Percentiles rank a stretch among this genome's conserved stretches.
phyloP scores from a whole-genome alignment of 2,888 invertebrate species.

The Epinotia demarniana region DNA sequence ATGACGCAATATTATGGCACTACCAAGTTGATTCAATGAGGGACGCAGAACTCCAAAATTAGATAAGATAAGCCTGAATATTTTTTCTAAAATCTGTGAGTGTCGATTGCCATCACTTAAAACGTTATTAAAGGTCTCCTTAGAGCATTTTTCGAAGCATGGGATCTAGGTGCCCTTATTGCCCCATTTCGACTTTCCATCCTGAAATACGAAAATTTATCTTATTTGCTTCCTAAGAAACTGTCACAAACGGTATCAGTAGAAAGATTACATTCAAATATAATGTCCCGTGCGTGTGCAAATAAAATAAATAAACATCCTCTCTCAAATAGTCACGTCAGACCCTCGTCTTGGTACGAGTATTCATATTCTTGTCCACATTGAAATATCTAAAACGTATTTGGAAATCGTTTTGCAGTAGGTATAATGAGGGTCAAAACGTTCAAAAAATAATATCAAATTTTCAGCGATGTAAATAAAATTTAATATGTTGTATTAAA shows the following conservation, averaged over 20 bases:
- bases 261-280: not conserved
- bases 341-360: constrained; percentile 34
- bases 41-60: too few relatives aligned
- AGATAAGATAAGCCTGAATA: too few relatives aligned
- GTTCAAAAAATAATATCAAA: not conserved
- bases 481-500: too few relatives aligned
- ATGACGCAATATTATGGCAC: too few relatives aligned
- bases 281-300: not conserved
- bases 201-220: not conserved
- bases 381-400: constrained; percentile 19
- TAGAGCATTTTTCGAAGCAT: too few relatives aligned
- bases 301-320: constrained; percentile 8
- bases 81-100: too few relatives aligned
- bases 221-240: not conserved
- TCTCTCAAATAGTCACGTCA: constrained; percentile 22
- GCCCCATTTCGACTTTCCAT: too few relatives aligned
- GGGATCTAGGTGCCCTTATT: too few relatives aligned
- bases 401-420: constrained; percentile 15
- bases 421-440: not conserved
- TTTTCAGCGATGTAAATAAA: too few relatives aligned
- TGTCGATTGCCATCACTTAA: too few relatives aligned
- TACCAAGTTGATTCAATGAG: too few relatives aligned
- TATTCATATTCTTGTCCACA: constrained; percentile 11
- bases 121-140: too few relatives aligned
- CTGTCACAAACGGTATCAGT: not conserved